Percentiles rank a stretch among this genome's conserved stretches.
phyloP scores from a whole-genome alignment of 2,113 vertebrate species.

The Sebastes fasciatus region DNA sequence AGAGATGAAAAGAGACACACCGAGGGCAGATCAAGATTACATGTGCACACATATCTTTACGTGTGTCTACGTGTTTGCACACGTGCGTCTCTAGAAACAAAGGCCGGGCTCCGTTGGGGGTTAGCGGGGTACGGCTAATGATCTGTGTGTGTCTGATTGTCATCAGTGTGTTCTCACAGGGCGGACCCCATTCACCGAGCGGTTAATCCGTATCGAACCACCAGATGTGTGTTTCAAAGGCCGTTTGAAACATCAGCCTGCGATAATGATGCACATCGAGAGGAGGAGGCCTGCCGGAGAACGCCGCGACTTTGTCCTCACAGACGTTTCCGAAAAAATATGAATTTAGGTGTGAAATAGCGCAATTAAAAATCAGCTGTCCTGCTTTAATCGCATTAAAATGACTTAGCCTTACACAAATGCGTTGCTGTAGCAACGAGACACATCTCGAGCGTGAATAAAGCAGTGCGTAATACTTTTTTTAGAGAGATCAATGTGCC shows the following conservation, averaged over 20 bases:
- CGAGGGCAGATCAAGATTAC: conserved; percentile 55
- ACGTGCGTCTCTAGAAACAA: conserved; percentile 62
- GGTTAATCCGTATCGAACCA: conserved; percentile 72
- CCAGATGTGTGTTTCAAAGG: conserved; percentile 70
- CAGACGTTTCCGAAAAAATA: conserved; percentile 25
- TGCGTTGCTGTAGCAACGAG: conserved; percentile 59
- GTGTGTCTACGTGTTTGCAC: conserved; percentile 46
- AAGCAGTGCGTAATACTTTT: conserved; percentile 24
- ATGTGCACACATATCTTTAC: conserved; percentile 51
- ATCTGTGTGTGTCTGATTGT: conserved; percentile 62
- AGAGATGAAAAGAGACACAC: conserved; percentile 52
- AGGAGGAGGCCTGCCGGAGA: conserved; percentile 25
- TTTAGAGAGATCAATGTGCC: conserved; percentile 27
- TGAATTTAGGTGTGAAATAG: conserved; percentile 53
- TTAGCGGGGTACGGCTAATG: conserved; percentile 64
- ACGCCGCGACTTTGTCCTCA: background rate
- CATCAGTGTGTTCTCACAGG: conserved; percentile 65
- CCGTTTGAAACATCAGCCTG: conserved; percentile 42
- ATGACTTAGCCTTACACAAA: conserved; percentile 27
- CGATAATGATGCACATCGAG: conserved; percentile 35
- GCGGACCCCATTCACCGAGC: conserved; percentile 41
- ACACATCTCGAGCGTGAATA: conserved; percentile 39
- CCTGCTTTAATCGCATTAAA: conserved; percentile 52
- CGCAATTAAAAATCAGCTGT: conserved; percentile 54
- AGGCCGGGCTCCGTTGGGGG: conserved; percentile 35